Base-by-base conservation (phyloP, 37 sponge, comb jelly and placozoan species). In the Haliclona indistincta region DNA sequence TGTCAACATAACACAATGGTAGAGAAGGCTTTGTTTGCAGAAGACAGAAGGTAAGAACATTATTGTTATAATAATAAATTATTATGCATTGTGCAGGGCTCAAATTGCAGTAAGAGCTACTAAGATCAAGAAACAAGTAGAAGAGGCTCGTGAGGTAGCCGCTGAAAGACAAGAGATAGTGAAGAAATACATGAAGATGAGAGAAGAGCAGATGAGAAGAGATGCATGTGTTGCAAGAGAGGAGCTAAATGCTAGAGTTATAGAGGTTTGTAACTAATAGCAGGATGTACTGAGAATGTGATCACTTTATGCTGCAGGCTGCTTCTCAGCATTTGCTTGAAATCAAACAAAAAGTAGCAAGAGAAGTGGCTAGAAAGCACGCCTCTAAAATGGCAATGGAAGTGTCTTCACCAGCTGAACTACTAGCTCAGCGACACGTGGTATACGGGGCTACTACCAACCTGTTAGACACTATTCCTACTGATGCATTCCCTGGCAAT, bases 261-360 rank as follows among this genome's bases (percentile, higher is more conserved):
- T 73, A 2, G 45, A 77, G 84, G 84, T 84, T 62, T 1, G 19
- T 47, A 13, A 47, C 49, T 47, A 13, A 17, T 13, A 47, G 8
- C 49, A 30, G 4, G 34, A 51, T 30, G 30, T 72, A 47, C 39
- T 38, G 41, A 58, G 2, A 4, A 37, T 26, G 17, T 25, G 51
- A 22, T 10, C 3, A 49, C 7, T 22, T 38, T 26, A 8, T 33
- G 10, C 41, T 56, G 2, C 52, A 82, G 76, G 49, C 67, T 32
- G 84, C 52, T 0, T 40, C 70, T 3, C 63, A 75, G 37, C 56
- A 75, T 8, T 36, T 83, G 56, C 4, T 74, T 20, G 84, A 75
- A 51, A 49, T 76, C 6, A 75, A 75, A 49, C 38, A 26, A 35
- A 83, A 56, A 68, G 76, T 83, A 19, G 84, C 58, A 1, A 68